These are phyloP conservation scores for Psettodes erumei DNA, from an alignment of 2,113 vertebrate species.

Conservation along the genomic window DNA sequence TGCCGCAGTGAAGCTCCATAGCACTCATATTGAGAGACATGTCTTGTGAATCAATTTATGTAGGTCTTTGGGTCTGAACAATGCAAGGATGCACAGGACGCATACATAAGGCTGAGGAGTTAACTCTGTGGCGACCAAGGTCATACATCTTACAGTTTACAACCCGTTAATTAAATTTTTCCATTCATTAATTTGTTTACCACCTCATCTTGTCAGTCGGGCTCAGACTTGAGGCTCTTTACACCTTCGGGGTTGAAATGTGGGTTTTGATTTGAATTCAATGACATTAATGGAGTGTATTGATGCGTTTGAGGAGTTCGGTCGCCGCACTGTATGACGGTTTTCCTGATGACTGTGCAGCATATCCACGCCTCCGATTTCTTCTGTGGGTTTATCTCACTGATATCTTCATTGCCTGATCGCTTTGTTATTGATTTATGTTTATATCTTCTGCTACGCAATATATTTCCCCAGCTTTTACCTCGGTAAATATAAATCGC, in stretches of 20 bases:
- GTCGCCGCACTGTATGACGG: background rate
- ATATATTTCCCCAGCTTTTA: background rate
- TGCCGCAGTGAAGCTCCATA: background rate
- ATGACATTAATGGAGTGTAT: background rate
- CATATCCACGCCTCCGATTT: background rate
- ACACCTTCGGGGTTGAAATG: background rate
- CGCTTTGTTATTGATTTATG: constrained; percentile 18
- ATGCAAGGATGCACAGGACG: background rate
- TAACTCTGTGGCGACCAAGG: background rate
- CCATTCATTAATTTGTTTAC: constrained; percentile 10
- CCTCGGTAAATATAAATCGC: background rate
- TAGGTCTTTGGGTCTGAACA: background rate
- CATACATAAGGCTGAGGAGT: background rate
- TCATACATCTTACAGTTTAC: background rate
- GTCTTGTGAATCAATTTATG: constrained; percentile 3
- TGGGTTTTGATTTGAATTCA: background rate
- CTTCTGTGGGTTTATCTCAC: background rate
- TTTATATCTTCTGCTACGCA: background rate
- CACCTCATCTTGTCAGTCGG: background rate
- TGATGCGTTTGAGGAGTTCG: constrained; percentile 11
- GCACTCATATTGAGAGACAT: background rate
- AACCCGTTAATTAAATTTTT: background rate
- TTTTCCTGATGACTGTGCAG: constrained; percentile 1
- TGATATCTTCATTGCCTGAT: constrained; percentile 5
- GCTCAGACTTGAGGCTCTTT: background rate